These are phyloP conservation scores for Drosophila setosimentum DNA, from an alignment of 2,888 invertebrate genomes.

Conservation along the genomic window DNA sequence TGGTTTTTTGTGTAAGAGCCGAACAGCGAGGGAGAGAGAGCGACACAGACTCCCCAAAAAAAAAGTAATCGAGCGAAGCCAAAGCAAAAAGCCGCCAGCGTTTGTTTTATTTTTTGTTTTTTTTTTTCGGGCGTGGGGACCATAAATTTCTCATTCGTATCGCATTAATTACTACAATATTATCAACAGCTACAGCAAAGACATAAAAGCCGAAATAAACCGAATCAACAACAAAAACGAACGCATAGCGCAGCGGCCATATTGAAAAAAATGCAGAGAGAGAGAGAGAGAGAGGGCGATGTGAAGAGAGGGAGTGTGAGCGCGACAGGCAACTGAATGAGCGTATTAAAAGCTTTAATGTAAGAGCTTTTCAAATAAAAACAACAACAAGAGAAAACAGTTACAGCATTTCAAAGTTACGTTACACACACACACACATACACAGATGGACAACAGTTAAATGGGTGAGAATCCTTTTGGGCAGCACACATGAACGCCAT, in stretches of 20 bases:
- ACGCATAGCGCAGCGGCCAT: constrained; percentile 66
- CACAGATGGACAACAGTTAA: constrained; percentile 3
- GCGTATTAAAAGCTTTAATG: constrained; percentile 32
- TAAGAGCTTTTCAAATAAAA: constrained; percentile 41
- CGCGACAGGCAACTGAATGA: constrained; percentile 21
- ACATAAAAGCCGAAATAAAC: constrained; percentile 48
- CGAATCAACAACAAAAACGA: constrained; percentile 42
- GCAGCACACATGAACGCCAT: constrained; percentile 34
- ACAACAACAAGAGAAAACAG: constrained; percentile 4
- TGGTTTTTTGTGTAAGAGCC: constrained; percentile 36
- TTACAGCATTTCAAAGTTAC: constrained; percentile 32
- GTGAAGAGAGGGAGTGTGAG: not conserved
- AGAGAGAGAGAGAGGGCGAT: not conserved
- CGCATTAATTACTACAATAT: constrained; percentile 84
- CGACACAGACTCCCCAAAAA: constrained; percentile 15
- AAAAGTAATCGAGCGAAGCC: constrained; percentile 24
- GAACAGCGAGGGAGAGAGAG: not conserved
- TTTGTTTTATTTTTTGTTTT: constrained; percentile 31
- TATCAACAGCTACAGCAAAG: constrained; percentile 62
- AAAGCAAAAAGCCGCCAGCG: constrained; percentile 43
- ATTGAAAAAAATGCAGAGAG: constrained; percentile 63
- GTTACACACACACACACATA: constrained; percentile 25
- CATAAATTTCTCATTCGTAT: constrained; percentile 84
- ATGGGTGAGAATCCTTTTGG: constrained; percentile 2
- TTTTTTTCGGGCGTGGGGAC: constrained; percentile 81